Evolutionary conservation across 2,113 vertebrate genomes (phyloP), one percentile per base, ranked within the genome.

Genomic region (Abramis brama): DNA sequence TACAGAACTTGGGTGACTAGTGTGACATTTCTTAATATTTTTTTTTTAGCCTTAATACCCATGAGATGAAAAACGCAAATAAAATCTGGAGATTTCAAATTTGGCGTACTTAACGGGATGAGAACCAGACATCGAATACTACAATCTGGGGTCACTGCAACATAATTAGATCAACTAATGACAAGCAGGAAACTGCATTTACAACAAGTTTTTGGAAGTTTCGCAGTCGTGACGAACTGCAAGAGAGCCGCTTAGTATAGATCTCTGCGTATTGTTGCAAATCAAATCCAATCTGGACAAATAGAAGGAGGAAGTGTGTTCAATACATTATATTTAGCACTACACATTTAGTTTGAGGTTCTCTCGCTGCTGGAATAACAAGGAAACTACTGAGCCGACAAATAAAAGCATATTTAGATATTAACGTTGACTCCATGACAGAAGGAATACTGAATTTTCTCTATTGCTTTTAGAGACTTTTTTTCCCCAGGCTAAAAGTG

Each of bases 381-480:
- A 5, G 33, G 43, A 70, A 59, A 68, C 62, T 45, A 70, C 79
- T 1, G 2, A n/a, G 33, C 21, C 7, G 6, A 23, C 15, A 66
- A 47, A 21, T 33, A n/a, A 62, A 59, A 23, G 7, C 8, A 66
- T 13, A 59, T 27, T 62, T 57, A 2, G 25, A 70, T 59, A 17
- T 50, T n/a, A n/a, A n/a, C n/a, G n/a, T n/a, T 8, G n/a, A 36
- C 25, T 23, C 9, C 39, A 15, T 8, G 17, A 25, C 9, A 5
- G 70, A 83, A 79, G 45, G 17, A 55, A 77, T 50, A 19, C 39
- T 57, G 68, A 55, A 76, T 62, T 45, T 47, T 79, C 12, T 19
- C 17, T 80, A 59, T 50, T 84, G 85, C 76, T 86, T 25, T 79
- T n/a, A 68, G 15, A 55, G 17, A 82, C 15, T 55, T 43, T 36